phyloP scores from a whole-genome alignment of 2,888 invertebrate species.

The Lithophane socia region DNA sequence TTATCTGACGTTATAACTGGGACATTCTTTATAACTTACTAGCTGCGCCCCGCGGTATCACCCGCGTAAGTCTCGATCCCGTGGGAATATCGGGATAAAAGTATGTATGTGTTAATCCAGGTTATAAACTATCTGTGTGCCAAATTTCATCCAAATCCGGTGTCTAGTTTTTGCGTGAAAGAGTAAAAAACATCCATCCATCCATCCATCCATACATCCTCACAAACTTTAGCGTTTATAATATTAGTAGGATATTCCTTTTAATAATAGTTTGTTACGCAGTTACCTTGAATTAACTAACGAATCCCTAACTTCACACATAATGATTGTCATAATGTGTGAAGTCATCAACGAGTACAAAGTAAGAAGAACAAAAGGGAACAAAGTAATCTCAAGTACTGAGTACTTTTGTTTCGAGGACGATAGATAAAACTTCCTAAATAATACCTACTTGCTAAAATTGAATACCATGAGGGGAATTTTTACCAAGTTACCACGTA shows the following conservation, averaged over 20 bases:
- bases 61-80: no score
- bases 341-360: slow-evolving; percentile 38
- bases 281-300: slow-evolving; percentile 18
- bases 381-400: slow-evolving; percentile 62
- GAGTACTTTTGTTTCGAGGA: slow-evolving; percentile 61
- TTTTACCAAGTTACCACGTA: slow-evolving; percentile 44
- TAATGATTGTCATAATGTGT: slow-evolving; percentile 19
- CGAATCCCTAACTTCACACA: slow-evolving; percentile 4
- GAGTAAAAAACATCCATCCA: no score
- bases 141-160: no score
- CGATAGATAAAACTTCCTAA: slow-evolving; percentile 57
- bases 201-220: no score
- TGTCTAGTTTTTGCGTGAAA: no score
- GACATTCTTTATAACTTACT: neutral
- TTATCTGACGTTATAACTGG: neutral
- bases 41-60: no score
- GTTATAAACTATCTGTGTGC: no score
- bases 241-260: neutral
- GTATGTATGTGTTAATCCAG: no score
- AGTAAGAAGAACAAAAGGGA: slow-evolving; percentile 48
- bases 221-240: no score
- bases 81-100: no score
- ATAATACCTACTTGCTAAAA: slow-evolving; percentile 47
- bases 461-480: slow-evolving; percentile 56
- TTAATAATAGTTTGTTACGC: neutral